These are phyloP conservation scores for Agrochola macilenta DNA, from an alignment of 2,888 invertebrate species.

Conservation along the genomic window DNA sequence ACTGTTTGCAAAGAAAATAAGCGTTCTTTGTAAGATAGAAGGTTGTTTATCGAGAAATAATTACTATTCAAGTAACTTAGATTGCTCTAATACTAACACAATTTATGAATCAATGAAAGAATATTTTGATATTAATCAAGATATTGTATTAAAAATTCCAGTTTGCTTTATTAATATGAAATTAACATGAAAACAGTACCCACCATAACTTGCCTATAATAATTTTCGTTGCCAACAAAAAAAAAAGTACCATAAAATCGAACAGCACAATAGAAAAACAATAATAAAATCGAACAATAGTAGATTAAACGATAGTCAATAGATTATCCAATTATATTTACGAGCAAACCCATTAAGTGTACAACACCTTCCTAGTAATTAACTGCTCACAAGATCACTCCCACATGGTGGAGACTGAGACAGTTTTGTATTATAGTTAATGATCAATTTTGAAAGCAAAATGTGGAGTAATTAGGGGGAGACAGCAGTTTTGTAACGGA, in stretches of 20 bases:
- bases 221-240: slow-evolving; percentile 7
- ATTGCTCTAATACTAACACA: background rate
- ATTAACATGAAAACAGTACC: background rate
- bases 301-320: slow-evolving; percentile 48
- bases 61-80: background rate
- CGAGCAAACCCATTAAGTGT: slow-evolving; percentile 50
- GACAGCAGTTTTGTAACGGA: slow-evolving; percentile 28
- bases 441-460: slow-evolving; percentile 82
- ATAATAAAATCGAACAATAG: slow-evolving; percentile 38
- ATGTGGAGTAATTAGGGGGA: slow-evolving; percentile 56
- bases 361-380: slow-evolving; percentile 57
- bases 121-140: background rate
- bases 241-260: background rate
- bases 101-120: background rate
- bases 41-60: background rate
- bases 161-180: too few species aligned
- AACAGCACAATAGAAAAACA: slow-evolving; percentile 44
- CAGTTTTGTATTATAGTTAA: slow-evolving; percentile 74
- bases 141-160: background rate
- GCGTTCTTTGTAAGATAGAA: background rate
- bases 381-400: slow-evolving; percentile 72
- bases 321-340: slow-evolving; percentile 65
- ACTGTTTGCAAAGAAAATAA: slow-evolving; percentile 20
- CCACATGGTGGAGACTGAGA: slow-evolving; percentile 83
- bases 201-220: background rate